Evolutionary conservation across 2,113 vertebrate genomes (phyloP).

Genomic region (Ariopsis seemanni): DNA sequence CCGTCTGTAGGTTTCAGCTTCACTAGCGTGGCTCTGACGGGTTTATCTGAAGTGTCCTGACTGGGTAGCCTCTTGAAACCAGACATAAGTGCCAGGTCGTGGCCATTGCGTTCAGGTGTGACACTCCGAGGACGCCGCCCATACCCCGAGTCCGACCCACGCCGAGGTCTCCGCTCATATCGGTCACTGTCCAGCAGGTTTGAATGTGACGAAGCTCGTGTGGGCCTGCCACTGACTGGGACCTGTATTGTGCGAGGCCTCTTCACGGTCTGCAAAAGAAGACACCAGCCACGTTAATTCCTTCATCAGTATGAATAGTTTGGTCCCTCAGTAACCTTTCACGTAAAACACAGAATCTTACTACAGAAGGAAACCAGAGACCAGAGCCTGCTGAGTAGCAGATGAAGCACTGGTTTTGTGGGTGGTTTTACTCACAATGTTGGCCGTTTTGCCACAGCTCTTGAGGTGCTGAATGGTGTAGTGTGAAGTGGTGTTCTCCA

Average conservation of each 20-base stretch:
- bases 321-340: background rate
- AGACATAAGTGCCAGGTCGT: slow-evolving; percentile 76
- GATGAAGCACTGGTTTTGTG: too few relatives aligned
- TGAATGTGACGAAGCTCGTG: slow-evolving; percentile 63
- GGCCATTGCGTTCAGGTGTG: slow-evolving; percentile 67
- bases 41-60: slow-evolving; percentile 69
- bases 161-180: slow-evolving; percentile 38
- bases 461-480: slow-evolving; percentile 89
- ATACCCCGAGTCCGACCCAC: slow-evolving; percentile 65
- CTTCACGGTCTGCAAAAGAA: slow-evolving; percentile 81
- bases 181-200: slow-evolving; percentile 63
- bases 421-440: slow-evolving; percentile 80
- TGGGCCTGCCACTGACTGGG: slow-evolving; percentile 63
- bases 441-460: slow-evolving; percentile 78
- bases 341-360: background rate
- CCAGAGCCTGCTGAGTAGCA: background rate
- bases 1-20: slow-evolving; percentile 83
- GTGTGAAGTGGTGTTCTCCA: slow-evolving; percentile 84
- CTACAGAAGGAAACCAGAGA: background rate
- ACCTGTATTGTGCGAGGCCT: slow-evolving; percentile 83
- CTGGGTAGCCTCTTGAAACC: slow-evolving; percentile 84
- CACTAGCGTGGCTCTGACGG: slow-evolving; percentile 80
- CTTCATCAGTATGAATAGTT: background rate
- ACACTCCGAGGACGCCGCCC: slow-evolving; percentile 62
- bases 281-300: background rate